Conservation (phyloP, 1,140 invertebrate species). For the Pseudomyrmex concolor region DNA sequence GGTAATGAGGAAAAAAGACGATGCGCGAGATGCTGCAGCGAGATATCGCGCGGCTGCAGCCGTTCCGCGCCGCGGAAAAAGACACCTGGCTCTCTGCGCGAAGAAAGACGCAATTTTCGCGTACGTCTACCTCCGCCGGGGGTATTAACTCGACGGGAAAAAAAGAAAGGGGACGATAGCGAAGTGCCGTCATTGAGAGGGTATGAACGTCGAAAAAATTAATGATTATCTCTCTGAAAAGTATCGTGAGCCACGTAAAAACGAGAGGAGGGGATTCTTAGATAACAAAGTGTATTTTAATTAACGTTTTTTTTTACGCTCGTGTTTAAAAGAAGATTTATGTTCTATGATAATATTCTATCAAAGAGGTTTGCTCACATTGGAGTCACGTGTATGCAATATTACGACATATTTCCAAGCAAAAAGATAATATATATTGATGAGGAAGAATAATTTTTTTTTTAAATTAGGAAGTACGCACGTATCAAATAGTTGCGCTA, state of each 20-base stretch:
- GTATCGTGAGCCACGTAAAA: not conserved
- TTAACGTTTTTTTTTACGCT: not conserved
- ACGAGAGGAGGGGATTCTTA: not conserved
- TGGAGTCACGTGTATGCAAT: too few species aligned
- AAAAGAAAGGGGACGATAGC: slow-evolving; percentile 52
- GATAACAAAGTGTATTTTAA: not conserved
- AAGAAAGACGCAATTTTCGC: slow-evolving; percentile 74
- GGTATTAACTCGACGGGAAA: slow-evolving; percentile 67
- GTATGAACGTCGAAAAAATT: slow-evolving; percentile 18
- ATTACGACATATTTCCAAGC: too few species aligned
- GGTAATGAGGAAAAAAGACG: slow-evolving; percentile 84
- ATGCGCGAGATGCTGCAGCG: slow-evolving; percentile 58
- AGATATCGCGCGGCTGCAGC: slow-evolving; percentile 69
- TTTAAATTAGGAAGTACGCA: too few species aligned
- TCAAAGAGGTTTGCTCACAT: too few species aligned
- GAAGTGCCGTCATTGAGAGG: slow-evolving; percentile 16
- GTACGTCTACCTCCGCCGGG: slow-evolving; percentile 51
- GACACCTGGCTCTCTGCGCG: slow-evolving; percentile 49
- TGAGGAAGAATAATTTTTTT: too few species aligned
- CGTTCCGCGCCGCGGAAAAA: slow-evolving; percentile 59
- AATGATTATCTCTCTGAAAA: not conserved
- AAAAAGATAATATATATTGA: too few species aligned
- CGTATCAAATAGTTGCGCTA: too few species aligned
- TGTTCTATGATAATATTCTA: too few species aligned
- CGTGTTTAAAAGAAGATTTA: too few species aligned